These are phyloP conservation scores for Coptodon bakossiorum DNA, from an alignment of 2,113 vertebrate species.

Conservation along the genomic window DNA sequence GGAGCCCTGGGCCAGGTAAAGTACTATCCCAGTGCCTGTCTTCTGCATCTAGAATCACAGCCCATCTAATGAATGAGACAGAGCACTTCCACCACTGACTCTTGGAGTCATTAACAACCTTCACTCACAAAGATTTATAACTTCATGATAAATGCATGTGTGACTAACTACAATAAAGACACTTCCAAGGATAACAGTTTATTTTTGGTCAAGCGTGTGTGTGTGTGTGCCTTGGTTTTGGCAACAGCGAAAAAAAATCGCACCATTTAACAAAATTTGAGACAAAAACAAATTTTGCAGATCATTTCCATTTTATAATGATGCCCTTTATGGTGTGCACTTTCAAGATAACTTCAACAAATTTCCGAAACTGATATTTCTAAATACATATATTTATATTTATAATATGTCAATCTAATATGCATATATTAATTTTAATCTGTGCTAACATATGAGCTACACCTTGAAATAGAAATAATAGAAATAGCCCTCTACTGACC, in stretches of 20 bases:
- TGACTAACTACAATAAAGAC: slow-evolving; percentile 63
- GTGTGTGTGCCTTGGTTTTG: background rate
- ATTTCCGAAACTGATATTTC: background rate
- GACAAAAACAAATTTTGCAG: background rate
- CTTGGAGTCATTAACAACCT: slow-evolving; percentile 57
- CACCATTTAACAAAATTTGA: background rate
- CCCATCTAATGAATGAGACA: slow-evolving; percentile 28
- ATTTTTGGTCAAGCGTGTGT: slow-evolving; percentile 16
- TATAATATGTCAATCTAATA: background rate
- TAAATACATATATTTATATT: background rate
- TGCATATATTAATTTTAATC: background rate
- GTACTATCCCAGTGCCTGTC: slow-evolving; percentile 66
- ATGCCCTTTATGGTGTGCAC: background rate
- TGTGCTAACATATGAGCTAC: background rate
- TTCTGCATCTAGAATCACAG: slow-evolving; percentile 43
- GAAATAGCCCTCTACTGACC: background rate
- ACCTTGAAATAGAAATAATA: background rate
- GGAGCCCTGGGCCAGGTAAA: slow-evolving; percentile 58
- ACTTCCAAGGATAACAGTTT: slow-evolving; percentile 64
- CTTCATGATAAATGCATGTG: slow-evolving; percentile 60
- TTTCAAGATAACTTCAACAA: background rate
- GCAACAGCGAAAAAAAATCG: background rate
- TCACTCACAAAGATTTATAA: slow-evolving; percentile 63
- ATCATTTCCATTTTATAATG: background rate
- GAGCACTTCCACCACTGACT: slow-evolving; percentile 53